Evolutionary conservation across 2,113 vertebrate species (phyloP).

Genomic region (Probosciger aterrimus): DNA sequence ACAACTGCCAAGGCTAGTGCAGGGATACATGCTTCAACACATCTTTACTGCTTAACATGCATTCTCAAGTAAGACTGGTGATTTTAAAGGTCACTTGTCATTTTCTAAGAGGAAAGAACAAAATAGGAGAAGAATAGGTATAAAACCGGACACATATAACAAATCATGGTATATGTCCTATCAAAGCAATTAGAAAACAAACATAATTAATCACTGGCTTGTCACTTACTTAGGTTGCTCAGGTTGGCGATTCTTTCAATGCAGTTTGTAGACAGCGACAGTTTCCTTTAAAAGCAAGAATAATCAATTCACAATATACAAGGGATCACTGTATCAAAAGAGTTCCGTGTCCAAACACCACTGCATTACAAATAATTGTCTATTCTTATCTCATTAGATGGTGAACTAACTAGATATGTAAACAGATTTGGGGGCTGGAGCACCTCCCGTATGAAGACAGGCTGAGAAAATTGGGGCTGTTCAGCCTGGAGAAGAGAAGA

Average conservation of each 20-base stretch:
- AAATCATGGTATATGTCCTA: neutral
- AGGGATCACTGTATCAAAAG: neutral
- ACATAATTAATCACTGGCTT: neutral
- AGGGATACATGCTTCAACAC: neutral
- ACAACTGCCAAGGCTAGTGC: neutral
- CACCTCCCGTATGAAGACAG: too few relatives aligned
- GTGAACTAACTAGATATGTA: neutral
- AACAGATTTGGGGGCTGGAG: neutral
- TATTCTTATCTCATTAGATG: neutral
- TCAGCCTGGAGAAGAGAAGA: too few relatives aligned
- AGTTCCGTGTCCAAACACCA: neutral
- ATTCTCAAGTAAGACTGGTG: neutral
- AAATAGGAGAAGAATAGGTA: neutral
- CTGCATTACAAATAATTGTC: neutral
- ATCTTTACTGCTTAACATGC: neutral
- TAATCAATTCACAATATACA: conserved; percentile 43
- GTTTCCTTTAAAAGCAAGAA: conserved; percentile 80
- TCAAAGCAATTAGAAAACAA: conserved; percentile 21
- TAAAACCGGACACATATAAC: neutral
- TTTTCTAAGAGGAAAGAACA: neutral
- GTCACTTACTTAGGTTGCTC: conserved; percentile 90
- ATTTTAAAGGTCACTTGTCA: neutral
- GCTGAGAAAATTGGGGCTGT: too few relatives aligned
- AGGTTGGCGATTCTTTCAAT: conserved; percentile 98
- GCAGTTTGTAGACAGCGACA: conserved; percentile 95